Base-by-base conservation (phyloP, 1,140 invertebrate species). In the Maniola jurtina region DNA sequence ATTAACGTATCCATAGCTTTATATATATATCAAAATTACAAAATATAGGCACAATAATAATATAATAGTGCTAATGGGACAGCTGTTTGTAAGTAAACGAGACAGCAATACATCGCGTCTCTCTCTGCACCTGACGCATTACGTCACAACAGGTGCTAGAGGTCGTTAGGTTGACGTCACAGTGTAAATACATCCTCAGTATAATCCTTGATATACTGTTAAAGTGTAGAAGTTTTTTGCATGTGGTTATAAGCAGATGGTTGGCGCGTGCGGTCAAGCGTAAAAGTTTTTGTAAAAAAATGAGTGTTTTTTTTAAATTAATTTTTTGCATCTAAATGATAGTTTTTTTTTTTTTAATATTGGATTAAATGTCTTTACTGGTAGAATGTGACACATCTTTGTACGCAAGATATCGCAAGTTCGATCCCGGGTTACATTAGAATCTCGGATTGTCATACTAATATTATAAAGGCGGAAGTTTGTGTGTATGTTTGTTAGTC, bases 111-210 rank as follows among this genome's bases (percentile, higher is more conserved):
- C 61, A 61, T 57, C 47, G 9, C 33, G 15, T 48, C 38, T 48
- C 25, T 55, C 14, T 47, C 58, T 13, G 45, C 59, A 67, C 65
- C 65, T 67, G 65, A 67, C 65, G 34, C 42, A 56, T 67, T 52
- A 67, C 65, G 65, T 67, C 65, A 67, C 52, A 61, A 57, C 65
- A 67, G 65, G 65, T 67, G 65, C 33, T 33, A 11, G 7, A 33
- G 38, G 47, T 52, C 65, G 65, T 67, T 67, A 67, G 48, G 48
- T 11, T 50, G 14, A 15, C 52, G 36, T 42, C 65, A 67, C 65
- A 67, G 65, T 11, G 58, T 61, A 57, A 38, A 57, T 10, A 45
- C 36, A 48, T 16, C 48, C 48, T n/a, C 58, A n/a, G 9, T 25
- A 34, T 2, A 0, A n/a, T 38, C 61, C 9, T 57, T 38, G n/a